Percentiles rank a stretch among this genome's conserved stretches.
Conservation (phyloP, 1,140 invertebrate genomes). For the Heliothis subflexa region DNA sequence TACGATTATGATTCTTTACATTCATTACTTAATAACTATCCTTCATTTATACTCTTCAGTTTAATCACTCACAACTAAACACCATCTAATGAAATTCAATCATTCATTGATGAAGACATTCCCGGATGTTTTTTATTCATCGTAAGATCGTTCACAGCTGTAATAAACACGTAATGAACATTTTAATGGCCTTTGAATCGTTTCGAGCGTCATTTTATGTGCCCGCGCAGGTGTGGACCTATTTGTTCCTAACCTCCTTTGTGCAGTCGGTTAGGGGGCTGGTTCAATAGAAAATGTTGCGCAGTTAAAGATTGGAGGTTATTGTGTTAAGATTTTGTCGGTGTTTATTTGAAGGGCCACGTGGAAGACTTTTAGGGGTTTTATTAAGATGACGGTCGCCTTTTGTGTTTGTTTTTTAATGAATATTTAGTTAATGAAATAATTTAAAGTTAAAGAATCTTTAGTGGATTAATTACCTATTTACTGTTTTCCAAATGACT, state of each 20-base stretch:
- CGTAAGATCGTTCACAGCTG: slow-evolving; percentile 1
- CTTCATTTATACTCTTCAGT: not conserved
- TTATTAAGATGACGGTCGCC: not conserved
- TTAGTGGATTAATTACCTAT: too few relatives aligned
- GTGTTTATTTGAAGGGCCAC: not conserved
- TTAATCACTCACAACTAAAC: not conserved
- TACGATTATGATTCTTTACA: too few relatives aligned
- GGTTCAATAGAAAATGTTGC: not conserved
- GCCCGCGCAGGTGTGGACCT: slow-evolving; percentile 26
- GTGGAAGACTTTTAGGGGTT: not conserved
- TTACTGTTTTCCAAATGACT: too few relatives aligned
- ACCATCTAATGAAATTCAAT: not conserved
- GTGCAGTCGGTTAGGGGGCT: not conserved
- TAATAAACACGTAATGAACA: slow-evolving; percentile 18
- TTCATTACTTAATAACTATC: too few relatives aligned
- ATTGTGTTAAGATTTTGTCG: not conserved
- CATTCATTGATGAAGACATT: slow-evolving; percentile 3
- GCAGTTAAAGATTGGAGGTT: not conserved
- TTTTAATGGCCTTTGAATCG: slow-evolving; percentile 16
- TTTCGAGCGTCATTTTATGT: slow-evolving; percentile 19
- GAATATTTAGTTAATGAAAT: not conserved
- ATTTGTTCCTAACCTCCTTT: slow-evolving; percentile 31
- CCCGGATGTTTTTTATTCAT: slow-evolving; percentile 28
- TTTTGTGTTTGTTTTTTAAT: not conserved
- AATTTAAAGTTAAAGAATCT: too few relatives aligned